These are phyloP conservation scores for Charadrius vociferus DNA, from an alignment of 2,113 vertebrate genomes.

Conservation along the genomic window DNA sequence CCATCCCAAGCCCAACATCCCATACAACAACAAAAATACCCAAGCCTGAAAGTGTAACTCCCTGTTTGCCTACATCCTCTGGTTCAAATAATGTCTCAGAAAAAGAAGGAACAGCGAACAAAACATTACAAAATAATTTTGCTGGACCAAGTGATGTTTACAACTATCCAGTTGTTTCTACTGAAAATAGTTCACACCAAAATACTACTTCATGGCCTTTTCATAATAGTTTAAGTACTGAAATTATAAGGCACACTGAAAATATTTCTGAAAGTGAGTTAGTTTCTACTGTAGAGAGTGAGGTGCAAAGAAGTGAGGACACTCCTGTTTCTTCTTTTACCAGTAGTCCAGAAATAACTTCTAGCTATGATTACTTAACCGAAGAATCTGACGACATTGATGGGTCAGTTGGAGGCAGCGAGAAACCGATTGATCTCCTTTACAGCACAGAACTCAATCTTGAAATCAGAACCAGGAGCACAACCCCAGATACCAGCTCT, in stretches of 20 bases:
- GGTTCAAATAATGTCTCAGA: background rate
- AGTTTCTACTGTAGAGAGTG: background rate
- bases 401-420: conserved; percentile 37
- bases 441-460: conserved; percentile 19
- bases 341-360: conserved; percentile 36
- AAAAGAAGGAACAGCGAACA: background rate
- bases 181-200: conserved; percentile 37
- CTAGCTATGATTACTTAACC: conserved; percentile 53
- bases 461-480: conserved; percentile 20
- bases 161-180: background rate
- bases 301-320: background rate
- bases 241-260: background rate
- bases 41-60: conserved; percentile 16
- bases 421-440: background rate
- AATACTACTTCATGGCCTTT: conserved; percentile 1
- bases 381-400: conserved; percentile 57
- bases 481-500: background rate
- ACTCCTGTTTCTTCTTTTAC: background rate
- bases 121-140: conserved; percentile 28
- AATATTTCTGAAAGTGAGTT: background rate
- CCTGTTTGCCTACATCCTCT: background rate
- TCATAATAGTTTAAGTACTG: background rate
- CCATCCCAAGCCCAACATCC: background rate
- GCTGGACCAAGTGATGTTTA: background rate
- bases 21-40: conserved; percentile 19